phyloP scores from a whole-genome alignment of 2,888 invertebrate species.

The Sepioteuthis lessoniana region DNA sequence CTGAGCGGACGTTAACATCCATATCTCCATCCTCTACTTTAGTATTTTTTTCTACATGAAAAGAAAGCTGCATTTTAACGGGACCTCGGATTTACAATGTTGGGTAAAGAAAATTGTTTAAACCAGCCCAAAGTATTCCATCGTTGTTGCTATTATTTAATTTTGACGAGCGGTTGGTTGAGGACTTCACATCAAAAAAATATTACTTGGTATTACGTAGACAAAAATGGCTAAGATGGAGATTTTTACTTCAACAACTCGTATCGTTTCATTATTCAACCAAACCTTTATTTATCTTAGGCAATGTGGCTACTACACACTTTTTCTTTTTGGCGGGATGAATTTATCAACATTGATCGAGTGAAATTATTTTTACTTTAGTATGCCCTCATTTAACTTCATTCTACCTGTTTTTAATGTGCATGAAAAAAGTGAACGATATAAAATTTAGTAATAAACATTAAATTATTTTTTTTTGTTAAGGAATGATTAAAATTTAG shows the following conservation, averaged over 20 bases:
- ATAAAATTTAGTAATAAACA: too few species aligned
- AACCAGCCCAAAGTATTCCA: too few species aligned
- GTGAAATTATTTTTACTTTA: too few species aligned
- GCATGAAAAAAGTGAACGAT: too few species aligned
- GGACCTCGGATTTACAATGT: background rate
- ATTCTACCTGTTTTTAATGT: too few species aligned
- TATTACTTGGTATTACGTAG: background rate
- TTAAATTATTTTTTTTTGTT: too few species aligned
- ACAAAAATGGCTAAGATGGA: constrained; percentile 20
- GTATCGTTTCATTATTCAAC: background rate
- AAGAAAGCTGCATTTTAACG: background rate
- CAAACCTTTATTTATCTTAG: background rate
- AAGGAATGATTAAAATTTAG: too few species aligned
- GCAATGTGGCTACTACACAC: background rate
- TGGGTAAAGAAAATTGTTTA: background rate
- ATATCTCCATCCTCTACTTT: background rate
- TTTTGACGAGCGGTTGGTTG: background rate
- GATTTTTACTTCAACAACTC: background rate
- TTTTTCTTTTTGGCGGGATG: background rate
- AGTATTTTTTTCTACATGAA: background rate
- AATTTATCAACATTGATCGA: background rate
- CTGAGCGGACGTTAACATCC: background rate
- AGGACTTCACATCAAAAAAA: too few species aligned
- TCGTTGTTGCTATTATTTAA: background rate
- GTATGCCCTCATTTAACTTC: too few species aligned